phyloP scores from a whole-genome alignment of 2,888 invertebrate species.

The Drosophila ezoana region DNA sequence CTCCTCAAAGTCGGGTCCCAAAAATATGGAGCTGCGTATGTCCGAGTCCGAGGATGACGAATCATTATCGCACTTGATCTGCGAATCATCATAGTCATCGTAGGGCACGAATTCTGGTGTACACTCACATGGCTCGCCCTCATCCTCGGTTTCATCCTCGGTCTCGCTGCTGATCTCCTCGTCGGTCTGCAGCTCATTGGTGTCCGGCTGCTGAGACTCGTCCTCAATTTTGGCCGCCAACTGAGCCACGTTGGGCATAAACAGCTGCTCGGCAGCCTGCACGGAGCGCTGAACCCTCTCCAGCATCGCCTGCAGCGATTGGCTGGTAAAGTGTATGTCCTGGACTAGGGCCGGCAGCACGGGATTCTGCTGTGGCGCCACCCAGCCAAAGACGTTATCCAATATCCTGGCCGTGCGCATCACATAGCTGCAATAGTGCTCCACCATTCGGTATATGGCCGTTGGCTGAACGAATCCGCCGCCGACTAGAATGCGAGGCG shows the following conservation, averaged over 20 bases:
- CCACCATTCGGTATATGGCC: neutral
- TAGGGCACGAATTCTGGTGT: neutral
- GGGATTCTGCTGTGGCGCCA: neutral
- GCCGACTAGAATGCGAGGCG: neutral
- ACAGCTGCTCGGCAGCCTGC: neutral
- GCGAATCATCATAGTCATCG: neutral
- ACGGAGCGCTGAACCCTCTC: neutral
- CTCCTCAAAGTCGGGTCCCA: conserved; percentile 10
- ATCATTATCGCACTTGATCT: neutral
- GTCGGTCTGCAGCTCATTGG: neutral
- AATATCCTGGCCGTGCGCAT: conserved; percentile 1
- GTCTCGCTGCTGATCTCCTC: neutral
- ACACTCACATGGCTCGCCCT: neutral
- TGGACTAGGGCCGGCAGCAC: neutral
- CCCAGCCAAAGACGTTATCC: neutral
- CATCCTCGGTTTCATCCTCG: neutral
- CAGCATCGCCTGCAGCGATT: neutral
- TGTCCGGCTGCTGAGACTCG: neutral
- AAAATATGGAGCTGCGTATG: neutral
- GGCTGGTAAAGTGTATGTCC: neutral
- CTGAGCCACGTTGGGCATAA: neutral
- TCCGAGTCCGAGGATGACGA: conserved; percentile 1
- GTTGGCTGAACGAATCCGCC: neutral
- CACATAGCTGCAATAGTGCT: conserved; percentile 3
- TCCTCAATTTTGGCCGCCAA: neutral